phyloP scores from a whole-genome alignment of 2,113 vertebrate species.

The Poeciliopsis occidentalis region DNA sequence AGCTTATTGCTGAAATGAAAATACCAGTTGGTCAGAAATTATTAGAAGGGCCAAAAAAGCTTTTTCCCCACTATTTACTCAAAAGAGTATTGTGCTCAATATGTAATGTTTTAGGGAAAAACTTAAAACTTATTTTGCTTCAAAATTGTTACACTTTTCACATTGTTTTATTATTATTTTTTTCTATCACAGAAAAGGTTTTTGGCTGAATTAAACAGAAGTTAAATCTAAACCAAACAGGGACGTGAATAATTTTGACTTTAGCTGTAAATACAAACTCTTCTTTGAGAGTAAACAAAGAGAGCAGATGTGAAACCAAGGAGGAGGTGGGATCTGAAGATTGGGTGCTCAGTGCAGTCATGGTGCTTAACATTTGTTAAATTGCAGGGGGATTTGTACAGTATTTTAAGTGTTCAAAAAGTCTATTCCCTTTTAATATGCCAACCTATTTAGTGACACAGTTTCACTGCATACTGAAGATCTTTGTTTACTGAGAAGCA shows the following conservation, averaged over 20 bases:
- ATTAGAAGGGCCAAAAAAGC: too few relatives aligned
- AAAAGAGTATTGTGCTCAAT: too few relatives aligned
- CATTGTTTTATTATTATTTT: background rate
- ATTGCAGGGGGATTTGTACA: too few relatives aligned
- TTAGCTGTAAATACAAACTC: background rate
- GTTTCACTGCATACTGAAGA: too few relatives aligned
- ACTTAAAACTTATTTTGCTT: background rate
- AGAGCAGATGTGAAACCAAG: conserved; percentile 1
- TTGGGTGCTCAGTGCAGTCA: background rate
- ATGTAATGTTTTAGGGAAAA: too few relatives aligned
- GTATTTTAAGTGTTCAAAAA: too few relatives aligned
- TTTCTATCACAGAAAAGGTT: background rate
- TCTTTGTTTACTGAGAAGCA: too few relatives aligned
- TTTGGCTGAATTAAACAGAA: background rate
- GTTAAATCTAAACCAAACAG: background rate
- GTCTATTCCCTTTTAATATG: too few relatives aligned
- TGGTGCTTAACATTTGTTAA: background rate
- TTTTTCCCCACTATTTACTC: too few relatives aligned
- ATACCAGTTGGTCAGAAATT: too few relatives aligned
- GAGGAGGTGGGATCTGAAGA: background rate
- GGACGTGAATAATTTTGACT: background rate
- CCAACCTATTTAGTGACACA: too few relatives aligned
- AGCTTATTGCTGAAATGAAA: too few relatives aligned
- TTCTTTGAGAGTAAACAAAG: background rate
- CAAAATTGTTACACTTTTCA: background rate